Conservation (phyloP, 2,888 invertebrate species). For the Chymomyza fuscimana region DNA sequence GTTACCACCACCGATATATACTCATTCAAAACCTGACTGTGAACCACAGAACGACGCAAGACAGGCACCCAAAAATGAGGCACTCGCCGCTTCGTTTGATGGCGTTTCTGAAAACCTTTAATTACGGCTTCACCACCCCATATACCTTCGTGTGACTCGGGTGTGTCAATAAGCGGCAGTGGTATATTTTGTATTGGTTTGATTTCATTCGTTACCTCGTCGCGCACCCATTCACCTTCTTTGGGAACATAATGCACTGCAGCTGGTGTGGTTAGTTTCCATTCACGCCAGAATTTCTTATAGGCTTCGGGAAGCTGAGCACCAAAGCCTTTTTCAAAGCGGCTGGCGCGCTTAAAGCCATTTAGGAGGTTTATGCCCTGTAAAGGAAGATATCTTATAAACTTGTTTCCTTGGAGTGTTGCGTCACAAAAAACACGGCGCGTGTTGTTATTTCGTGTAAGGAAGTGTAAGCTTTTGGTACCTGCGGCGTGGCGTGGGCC, state of each 20-base stretch:
- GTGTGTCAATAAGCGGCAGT: conserved; percentile 88
- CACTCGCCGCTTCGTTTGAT: conserved; percentile 83
- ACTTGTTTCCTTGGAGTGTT: conserved; percentile 49
- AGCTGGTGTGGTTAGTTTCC: conserved; percentile 85
- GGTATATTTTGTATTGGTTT: conserved; percentile 87
- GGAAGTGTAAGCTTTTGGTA: conserved; percentile 38
- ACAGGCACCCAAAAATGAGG: conserved; percentile 94
- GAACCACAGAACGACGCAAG: conserved; percentile 89
- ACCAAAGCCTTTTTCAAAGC: conserved; percentile 85
- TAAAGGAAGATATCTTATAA: conserved; percentile 16
- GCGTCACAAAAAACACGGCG: conserved; percentile 69
- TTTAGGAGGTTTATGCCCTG: conserved; percentile 77
- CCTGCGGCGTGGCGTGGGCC: conserved; percentile 78
- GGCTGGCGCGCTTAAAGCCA: conserved; percentile 81
- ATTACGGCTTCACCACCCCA: conserved; percentile 98
- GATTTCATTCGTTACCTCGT: conserved; percentile 87
- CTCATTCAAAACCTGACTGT: conserved; percentile 93
- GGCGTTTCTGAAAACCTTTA: conserved; percentile 89
- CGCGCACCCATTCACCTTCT: conserved; percentile 86
- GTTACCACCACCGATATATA: conserved; percentile 92
- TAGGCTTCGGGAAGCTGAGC: conserved; percentile 88
- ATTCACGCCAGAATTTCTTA: conserved; percentile 92
- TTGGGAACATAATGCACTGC: conserved; percentile 87
- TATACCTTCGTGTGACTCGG: conserved; percentile 90
- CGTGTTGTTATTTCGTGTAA: neutral